A percentile compares a stretch with the other conserved stretches of the same genome.
Conservation (phyloP, 2,797 vertebrate species). For the Gobionotothen gibberifrons region DNA sequence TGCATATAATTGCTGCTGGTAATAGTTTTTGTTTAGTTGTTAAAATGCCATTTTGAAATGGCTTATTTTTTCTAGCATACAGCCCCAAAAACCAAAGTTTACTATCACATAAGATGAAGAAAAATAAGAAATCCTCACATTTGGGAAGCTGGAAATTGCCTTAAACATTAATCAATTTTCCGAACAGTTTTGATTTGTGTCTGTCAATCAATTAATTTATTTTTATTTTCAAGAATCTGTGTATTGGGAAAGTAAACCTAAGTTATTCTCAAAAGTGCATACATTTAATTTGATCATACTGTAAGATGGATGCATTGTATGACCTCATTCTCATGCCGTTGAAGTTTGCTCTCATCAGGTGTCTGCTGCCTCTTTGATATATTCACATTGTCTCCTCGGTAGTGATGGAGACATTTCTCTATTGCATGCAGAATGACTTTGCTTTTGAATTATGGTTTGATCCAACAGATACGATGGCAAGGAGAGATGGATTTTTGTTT, state of each 20-base stretch:
- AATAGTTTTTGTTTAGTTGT: background rate
- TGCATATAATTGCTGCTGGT: background rate
- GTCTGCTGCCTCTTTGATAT: slow-evolving; percentile 32
- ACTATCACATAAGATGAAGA: background rate
- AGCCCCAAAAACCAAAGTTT: background rate
- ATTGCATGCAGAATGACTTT: slow-evolving; percentile 8
- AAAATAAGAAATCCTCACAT: background rate
- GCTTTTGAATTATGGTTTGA: background rate
- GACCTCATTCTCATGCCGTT: slow-evolving; percentile 11
- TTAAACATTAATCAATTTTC: background rate
- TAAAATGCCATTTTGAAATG: background rate
- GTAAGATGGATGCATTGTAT: slow-evolving; percentile 50
- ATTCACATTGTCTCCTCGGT: slow-evolving; percentile 29
- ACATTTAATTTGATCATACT: slow-evolving; percentile 14
- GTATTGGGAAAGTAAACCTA: background rate
- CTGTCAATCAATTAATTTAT: background rate
- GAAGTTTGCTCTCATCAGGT: slow-evolving; percentile 21
- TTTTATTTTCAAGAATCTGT: background rate
- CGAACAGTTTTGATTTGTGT: background rate
- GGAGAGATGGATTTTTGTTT: background rate
- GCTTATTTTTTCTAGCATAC: background rate
- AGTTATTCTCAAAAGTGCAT: background rate
- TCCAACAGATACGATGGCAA: slow-evolving; percentile 1
- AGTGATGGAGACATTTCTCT: slow-evolving; percentile 19
- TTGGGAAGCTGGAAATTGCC: background rate